phyloP scores from a whole-genome alignment of 1,140 invertebrate genomes.

The Rhopalosiphum maidis region DNA sequence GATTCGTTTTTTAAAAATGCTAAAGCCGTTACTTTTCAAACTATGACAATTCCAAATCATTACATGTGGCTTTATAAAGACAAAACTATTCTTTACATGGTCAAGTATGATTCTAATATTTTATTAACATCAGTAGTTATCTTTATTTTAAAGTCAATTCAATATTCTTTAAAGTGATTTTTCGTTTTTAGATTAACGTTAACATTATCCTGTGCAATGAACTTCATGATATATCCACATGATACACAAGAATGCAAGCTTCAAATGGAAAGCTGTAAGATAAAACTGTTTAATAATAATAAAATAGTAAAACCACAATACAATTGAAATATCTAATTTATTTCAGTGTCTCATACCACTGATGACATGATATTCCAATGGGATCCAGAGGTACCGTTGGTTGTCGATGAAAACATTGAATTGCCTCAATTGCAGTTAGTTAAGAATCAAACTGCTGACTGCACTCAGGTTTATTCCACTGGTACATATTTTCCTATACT shows the following conservation, averaged over 20 bases:
- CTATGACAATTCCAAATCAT: constrained; percentile 92
- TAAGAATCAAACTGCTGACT: constrained; percentile 84
- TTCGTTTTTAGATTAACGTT: constrained; percentile 73
- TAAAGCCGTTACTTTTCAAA: constrained; percentile 90
- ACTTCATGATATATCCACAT: constrained; percentile 89
- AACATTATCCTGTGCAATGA: constrained; percentile 87
- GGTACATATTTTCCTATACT: constrained; percentile 66
- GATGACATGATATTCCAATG: constrained; percentile 90
- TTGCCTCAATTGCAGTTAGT: constrained; percentile 84
- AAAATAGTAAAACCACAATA: neutral
- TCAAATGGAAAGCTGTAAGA: constrained; percentile 90
- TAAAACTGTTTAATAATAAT: neutral
- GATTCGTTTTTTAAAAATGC: constrained; percentile 90
- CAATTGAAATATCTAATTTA: neutral
- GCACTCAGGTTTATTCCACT: constrained; percentile 85
- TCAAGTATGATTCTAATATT: constrained; percentile 69
- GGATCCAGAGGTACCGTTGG: constrained; percentile 86
- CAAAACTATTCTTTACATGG: constrained; percentile 87
- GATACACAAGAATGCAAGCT: constrained; percentile 90
- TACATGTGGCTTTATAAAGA: constrained; percentile 89
- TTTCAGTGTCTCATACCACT: constrained; percentile 84
- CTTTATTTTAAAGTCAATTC: neutral
- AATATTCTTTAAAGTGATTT: neutral
- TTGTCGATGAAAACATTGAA: constrained; percentile 88
- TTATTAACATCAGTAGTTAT: neutral